Conservation (phyloP, 2,113 vertebrate genomes). For the Delphinus delphis region DNA sequence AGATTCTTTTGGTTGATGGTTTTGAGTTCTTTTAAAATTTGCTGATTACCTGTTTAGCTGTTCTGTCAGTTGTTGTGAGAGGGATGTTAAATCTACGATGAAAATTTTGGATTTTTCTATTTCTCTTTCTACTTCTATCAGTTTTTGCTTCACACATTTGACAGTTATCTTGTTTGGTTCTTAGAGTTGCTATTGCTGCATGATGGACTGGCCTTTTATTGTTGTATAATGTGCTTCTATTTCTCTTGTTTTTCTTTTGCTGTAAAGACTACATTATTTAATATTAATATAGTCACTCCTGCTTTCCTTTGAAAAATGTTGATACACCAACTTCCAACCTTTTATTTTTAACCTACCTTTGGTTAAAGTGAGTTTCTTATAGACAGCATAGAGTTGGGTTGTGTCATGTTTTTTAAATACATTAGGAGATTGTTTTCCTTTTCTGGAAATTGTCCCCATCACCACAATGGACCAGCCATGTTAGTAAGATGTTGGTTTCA, state of each 20-base stretch:
- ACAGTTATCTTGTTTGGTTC: background rate
- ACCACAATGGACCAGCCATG: background rate
- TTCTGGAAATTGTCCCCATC: background rate
- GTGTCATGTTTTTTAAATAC: background rate
- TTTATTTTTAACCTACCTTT: background rate
- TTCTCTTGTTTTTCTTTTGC: background rate
- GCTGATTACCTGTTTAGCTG: background rate
- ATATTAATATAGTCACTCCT: background rate
- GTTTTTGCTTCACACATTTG: background rate
- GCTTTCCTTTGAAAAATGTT: background rate
- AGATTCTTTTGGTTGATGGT: background rate
- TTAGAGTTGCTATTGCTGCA: background rate
- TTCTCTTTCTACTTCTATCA: background rate
- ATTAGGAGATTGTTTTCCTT: background rate
- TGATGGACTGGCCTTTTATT: background rate
- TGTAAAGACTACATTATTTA: background rate
- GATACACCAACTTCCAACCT: background rate
- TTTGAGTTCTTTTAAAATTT: background rate
- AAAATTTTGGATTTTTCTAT: background rate
- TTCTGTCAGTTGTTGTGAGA: background rate
- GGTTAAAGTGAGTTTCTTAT: background rate
- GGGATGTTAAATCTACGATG: background rate
- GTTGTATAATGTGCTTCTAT: rapidly evolving
- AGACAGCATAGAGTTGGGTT: background rate
- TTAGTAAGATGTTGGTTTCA: background rate